Evolutionary conservation across 2,888 invertebrate genomes (phyloP).

Genomic region (Pyrgus malvae): DNA sequence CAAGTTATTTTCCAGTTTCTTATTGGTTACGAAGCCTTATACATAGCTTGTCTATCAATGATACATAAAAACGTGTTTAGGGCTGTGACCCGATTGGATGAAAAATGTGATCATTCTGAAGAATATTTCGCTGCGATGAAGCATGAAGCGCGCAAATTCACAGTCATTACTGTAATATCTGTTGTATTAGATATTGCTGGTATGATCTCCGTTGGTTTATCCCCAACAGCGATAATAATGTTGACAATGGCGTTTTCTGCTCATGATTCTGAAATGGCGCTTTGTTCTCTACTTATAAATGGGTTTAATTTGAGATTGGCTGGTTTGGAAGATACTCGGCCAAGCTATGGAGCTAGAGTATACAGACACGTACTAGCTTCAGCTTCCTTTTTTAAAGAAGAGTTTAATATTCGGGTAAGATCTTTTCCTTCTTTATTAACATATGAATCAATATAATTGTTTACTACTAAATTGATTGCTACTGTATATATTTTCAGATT

Average conservation of each 20-base stretch:
- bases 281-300: conserved; percentile 50
- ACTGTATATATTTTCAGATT: conserved; percentile 42
- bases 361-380: conserved; percentile 55
- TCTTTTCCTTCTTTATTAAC: not conserved
- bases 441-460: not conserved
- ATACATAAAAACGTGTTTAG: conserved; percentile 37
- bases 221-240: conserved; percentile 35
- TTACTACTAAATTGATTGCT: not conserved
- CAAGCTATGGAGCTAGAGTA: conserved; percentile 44
- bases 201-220: conserved; percentile 33
- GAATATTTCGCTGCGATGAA: conserved; percentile 36
- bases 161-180: conserved; percentile 37
- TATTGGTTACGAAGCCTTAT: conserved; percentile 39
- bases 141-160: conserved; percentile 29
- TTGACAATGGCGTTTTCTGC: conserved; percentile 47
- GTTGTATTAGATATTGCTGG: conserved; percentile 45
- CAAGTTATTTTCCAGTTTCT: conserved; percentile 38
- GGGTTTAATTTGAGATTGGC: conserved; percentile 51
- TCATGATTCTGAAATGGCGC: conserved; percentile 55
- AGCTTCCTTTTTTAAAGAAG: conserved; percentile 51
- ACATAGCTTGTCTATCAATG: conserved; percentile 39
- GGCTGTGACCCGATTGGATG: conserved; percentile 46
- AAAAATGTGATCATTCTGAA: conserved; percentile 45
- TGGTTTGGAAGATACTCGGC: conserved; percentile 38
- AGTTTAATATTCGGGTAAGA: conserved; percentile 52